Conservation (phyloP, 2,888 invertebrate species). For the Alcis repandata region DNA sequence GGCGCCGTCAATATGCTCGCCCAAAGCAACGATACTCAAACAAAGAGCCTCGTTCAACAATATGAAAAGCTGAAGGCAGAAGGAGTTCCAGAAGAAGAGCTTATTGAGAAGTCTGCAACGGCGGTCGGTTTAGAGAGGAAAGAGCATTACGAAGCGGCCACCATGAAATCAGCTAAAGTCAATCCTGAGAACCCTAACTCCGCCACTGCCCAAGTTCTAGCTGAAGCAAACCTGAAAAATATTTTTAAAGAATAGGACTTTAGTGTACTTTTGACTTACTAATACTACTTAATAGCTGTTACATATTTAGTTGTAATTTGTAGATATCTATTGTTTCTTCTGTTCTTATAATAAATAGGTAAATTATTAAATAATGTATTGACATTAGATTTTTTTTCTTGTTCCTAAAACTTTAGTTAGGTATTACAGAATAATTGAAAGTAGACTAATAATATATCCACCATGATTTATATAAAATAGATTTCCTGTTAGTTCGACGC, state of each 20-base stretch:
- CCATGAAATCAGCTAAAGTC: constrained; percentile 41
- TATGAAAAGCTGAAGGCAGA: constrained; percentile 87
- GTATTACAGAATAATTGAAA: too few relatives aligned
- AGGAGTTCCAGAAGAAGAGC: constrained; percentile 83
- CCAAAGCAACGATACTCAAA: constrained; percentile 81
- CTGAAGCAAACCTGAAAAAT: constrained; percentile 67
- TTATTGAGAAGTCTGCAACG: constrained; percentile 71
- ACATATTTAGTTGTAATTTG: too few relatives aligned
- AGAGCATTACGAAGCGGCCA: constrained; percentile 49
- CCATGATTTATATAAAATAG: too few relatives aligned
- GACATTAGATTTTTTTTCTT: too few relatives aligned
- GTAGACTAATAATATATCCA: too few relatives aligned
- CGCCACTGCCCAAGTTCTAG: constrained; percentile 67
- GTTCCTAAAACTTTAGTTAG: too few relatives aligned
- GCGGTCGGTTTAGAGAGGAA: constrained; percentile 63
- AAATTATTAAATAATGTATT: too few relatives aligned
- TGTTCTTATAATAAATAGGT: too few relatives aligned
- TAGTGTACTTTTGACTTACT: not conserved
- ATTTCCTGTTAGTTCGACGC: too few relatives aligned
- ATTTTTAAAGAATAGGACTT: constrained; percentile 65
- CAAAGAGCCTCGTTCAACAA: constrained; percentile 87
- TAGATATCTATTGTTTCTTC: too few relatives aligned
- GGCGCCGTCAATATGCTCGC: constrained; percentile 86
- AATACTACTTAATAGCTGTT: too few relatives aligned
- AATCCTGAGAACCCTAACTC: constrained; percentile 62